A percentile compares a stretch with the other conserved stretches of the same genome.
These are phyloP conservation scores for Cyclargus thomasi DNA, from an alignment of 1,140 invertebrate species.

Conservation along the genomic window DNA sequence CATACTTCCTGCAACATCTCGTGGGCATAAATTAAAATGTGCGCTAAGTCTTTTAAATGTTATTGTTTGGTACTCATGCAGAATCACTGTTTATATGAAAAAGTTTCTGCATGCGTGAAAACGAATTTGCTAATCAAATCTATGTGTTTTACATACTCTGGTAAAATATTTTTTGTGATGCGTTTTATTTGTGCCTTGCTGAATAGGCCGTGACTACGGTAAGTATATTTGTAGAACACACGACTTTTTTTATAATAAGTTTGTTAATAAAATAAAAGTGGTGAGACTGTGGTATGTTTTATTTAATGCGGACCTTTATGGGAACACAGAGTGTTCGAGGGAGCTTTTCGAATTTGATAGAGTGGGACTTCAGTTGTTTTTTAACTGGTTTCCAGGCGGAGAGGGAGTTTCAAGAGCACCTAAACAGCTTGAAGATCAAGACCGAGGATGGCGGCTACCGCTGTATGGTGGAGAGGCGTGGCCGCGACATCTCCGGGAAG, in stretches of 20 bases:
- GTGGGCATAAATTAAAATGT: too few relatives aligned
- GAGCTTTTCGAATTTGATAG: background rate
- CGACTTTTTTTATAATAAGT: slow-evolving; percentile 14
- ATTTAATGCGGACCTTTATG: slow-evolving; percentile 18
- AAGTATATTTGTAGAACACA: slow-evolving; percentile 25
- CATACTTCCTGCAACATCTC: too few relatives aligned
- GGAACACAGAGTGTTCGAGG: background rate
- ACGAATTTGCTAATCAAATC: slow-evolving; percentile 7
- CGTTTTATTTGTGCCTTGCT: slow-evolving; percentile 7
- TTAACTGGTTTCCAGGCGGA: slow-evolving; percentile 53
- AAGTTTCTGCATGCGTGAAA: too few relatives aligned
- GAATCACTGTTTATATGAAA: too few relatives aligned
- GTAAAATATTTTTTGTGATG: background rate
- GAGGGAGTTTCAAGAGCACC: slow-evolving; percentile 58
- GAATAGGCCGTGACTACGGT: slow-evolving; percentile 14
- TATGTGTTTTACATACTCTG: too few relatives aligned
- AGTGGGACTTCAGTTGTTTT: background rate
- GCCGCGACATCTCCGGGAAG: slow-evolving; percentile 53
- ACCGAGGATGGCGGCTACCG: slow-evolving; percentile 50
- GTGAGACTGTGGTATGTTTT: slow-evolving; percentile 16
- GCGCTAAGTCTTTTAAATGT: too few relatives aligned
- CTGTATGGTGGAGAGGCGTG: slow-evolving; percentile 57
- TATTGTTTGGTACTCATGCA: too few relatives aligned
- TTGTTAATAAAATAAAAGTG: slow-evolving; percentile 16
- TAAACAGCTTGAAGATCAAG: slow-evolving; percentile 61